A percentile compares a stretch with the other conserved stretches of the same genome.
These are phyloP conservation scores for Suillia variegata DNA, from an alignment of 2,888 invertebrate species.

Conservation along the genomic window DNA sequence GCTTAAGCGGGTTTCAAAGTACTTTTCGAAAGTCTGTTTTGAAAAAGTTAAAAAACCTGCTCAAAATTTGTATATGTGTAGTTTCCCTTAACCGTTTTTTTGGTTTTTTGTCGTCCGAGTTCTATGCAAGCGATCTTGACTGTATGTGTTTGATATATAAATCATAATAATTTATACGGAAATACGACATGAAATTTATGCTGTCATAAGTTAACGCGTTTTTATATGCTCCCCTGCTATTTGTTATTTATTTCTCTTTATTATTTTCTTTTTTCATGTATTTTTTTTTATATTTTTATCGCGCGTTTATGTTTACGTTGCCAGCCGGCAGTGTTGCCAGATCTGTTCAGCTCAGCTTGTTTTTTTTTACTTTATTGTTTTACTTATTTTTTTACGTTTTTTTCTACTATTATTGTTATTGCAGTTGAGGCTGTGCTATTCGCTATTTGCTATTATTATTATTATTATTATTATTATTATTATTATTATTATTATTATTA, in stretches of 20 bases:
- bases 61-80: constrained; percentile 4
- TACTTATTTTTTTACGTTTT: no score
- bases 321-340: not conserved
- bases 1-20: no score
- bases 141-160: constrained; percentile 35
- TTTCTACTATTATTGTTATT: not conserved
- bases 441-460: not conserved
- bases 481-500: not conserved
- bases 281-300: not conserved
- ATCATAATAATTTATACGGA: constrained; percentile 33
- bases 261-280: no score
- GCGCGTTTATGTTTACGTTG: not conserved
- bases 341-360: not conserved
- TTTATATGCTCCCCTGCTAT: not conserved
- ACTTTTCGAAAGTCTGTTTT: no score
- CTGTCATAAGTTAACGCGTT: constrained; percentile 2
- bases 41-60: no score
- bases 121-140: no score
- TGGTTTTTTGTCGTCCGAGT: no score
- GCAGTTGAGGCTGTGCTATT: not conserved
- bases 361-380: no score
- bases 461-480: not conserved
- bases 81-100: no score
- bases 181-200: constrained; percentile 5
- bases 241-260: not conserved